phyloP scores from a whole-genome alignment of 2,113 vertebrate species.

The Seriola aureovittata region DNA sequence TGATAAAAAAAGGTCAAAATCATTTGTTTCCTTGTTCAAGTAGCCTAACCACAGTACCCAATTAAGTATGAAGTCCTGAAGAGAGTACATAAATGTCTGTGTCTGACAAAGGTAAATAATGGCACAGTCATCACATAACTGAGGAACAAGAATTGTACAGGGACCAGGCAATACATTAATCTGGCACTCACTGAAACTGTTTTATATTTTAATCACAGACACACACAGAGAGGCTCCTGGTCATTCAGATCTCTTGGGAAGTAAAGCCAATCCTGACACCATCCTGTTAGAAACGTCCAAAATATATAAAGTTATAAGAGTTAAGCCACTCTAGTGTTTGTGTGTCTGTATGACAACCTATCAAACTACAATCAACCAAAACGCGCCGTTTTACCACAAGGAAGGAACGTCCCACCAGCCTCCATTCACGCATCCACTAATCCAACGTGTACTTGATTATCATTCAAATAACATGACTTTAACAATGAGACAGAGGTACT shows the following conservation, averaged over 20 bases:
- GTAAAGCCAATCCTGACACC: neutral
- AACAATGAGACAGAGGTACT: accelerated
- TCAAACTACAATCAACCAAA: neutral
- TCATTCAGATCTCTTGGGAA: neutral
- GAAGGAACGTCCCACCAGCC: slow-evolving; percentile 13
- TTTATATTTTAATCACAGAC: neutral
- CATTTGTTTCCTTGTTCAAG: slow-evolving; percentile 18
- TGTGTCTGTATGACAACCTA: neutral
- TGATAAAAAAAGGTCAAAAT: slow-evolving; percentile 24
- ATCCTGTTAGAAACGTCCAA: neutral
- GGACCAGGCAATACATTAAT: neutral
- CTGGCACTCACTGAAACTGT: neutral
- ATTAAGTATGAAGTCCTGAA: neutral
- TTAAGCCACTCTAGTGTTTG: neutral
- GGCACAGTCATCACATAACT: neutral
- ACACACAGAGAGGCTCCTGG: neutral
- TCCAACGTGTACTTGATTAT: neutral
- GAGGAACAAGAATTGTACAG: neutral
- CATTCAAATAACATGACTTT: too few species aligned
- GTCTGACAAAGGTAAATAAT: neutral
- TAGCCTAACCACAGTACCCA: neutral
- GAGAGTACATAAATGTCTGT: neutral
- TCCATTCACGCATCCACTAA: neutral
- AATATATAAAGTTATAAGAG: slow-evolving; percentile 4
- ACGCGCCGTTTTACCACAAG: neutral